Evolutionary conservation across 2,888 invertebrate genomes (phyloP).

Genomic region (Apotomis turbidana): DNA sequence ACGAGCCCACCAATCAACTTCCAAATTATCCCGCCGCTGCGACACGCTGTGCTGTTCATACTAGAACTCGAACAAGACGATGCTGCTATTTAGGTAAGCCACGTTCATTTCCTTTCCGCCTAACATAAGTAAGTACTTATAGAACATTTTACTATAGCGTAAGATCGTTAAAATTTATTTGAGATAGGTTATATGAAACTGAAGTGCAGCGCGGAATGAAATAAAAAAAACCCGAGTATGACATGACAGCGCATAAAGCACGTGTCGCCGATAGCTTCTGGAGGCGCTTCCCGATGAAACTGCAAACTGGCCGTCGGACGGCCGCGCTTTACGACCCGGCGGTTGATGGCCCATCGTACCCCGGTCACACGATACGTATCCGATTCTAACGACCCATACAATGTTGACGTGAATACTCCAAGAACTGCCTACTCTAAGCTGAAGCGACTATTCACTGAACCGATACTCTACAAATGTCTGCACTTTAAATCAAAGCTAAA

Average conservation of each 20-base stretch:
- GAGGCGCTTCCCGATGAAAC: constrained; percentile 12
- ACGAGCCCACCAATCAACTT: not conserved
- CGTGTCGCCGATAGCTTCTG: constrained; percentile 6
- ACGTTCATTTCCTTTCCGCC: not conserved
- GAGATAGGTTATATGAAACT: not conserved
- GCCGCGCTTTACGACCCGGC: not conserved
- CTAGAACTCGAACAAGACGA: not conserved
- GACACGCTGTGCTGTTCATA: not conserved
- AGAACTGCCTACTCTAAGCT: not conserved
- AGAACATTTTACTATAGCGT: no score
- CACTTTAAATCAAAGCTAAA: no score
- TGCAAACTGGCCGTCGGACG: not conserved
- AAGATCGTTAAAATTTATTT: no score
- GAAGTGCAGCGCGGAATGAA: not conserved
- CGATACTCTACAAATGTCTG: not conserved
- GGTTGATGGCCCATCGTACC: constrained; percentile 1
- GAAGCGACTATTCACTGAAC: not conserved
- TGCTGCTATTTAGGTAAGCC: not conserved
- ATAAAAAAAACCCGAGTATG: not conserved
- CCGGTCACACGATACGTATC: not conserved
- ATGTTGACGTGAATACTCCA: constrained; percentile 1
- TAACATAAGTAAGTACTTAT: no score
- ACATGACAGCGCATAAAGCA: not conserved
- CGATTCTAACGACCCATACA: constrained; percentile 13
- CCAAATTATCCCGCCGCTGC: not conserved